Conservation (phyloP, 1,140 invertebrate species). For the Halesus radiatus region DNA sequence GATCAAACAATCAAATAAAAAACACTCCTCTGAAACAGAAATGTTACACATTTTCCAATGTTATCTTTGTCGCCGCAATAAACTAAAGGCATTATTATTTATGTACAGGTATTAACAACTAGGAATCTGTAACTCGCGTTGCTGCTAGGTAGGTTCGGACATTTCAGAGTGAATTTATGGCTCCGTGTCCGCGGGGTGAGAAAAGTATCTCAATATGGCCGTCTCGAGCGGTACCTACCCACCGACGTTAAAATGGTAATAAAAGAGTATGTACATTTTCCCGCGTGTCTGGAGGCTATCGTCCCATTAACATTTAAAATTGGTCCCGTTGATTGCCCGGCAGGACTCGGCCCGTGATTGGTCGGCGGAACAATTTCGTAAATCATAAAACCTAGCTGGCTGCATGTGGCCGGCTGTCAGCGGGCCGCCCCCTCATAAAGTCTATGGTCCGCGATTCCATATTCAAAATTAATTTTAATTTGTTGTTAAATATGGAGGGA, state of each 20-base stretch:
- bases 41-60: too few relatives aligned
- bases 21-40: too few relatives aligned
- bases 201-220: slow-evolving; percentile 27
- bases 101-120: too few relatives aligned
- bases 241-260: slow-evolving; percentile 30
- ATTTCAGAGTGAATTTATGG: neutral
- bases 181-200: slow-evolving; percentile 14
- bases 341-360: slow-evolving; percentile 42
- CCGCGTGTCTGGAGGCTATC: slow-evolving; percentile 52
- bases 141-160: too few relatives aligned
- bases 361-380: slow-evolving; percentile 50
- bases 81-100: too few relatives aligned
- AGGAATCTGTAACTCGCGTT: too few relatives aligned
- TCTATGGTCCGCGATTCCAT: slow-evolving; percentile 39
- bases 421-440: slow-evolving; percentile 56
- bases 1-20: too few relatives aligned
- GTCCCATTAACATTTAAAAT: slow-evolving; percentile 55
- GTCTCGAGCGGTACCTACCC: neutral
- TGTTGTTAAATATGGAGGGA: slow-evolving; percentile 48
- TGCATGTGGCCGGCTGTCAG: slow-evolving; percentile 52
- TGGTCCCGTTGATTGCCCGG: slow-evolving; percentile 43
- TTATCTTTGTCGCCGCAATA: too few relatives aligned
- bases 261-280: slow-evolving; percentile 45
- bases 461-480: slow-evolving; percentile 51
- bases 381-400: slow-evolving; percentile 53